phyloP scores from a whole-genome alignment of 2,888 invertebrate genomes.

The Parthenolecanium corni region DNA sequence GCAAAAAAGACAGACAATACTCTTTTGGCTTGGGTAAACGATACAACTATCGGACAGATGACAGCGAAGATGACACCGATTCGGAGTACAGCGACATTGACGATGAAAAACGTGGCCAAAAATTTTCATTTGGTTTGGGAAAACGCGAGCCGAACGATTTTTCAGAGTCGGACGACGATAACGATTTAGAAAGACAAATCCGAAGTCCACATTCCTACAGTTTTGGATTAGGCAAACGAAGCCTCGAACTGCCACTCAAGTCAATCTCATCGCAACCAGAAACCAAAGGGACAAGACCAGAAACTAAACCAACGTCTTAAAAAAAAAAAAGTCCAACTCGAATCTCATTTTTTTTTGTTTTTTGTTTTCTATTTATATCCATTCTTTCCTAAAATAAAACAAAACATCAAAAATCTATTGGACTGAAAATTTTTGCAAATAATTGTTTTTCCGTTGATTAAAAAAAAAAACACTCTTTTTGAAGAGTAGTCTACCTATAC shows the following conservation, averaged over 20 bases:
- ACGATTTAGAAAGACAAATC: background rate
- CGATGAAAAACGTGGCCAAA: constrained; percentile 37
- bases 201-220: constrained; percentile 30
- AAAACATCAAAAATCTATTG: too few species aligned
- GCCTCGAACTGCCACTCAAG: background rate
- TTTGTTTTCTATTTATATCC: too few species aligned
- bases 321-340: too few species aligned
- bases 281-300: background rate
- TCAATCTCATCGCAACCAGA: background rate
- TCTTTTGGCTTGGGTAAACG: constrained; percentile 36
- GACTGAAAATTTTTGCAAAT: too few species aligned
- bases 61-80: background rate
- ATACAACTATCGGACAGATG: background rate
- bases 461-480: too few species aligned
- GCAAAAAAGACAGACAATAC: constrained; percentile 39
- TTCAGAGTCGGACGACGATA: constrained; percentile 37
- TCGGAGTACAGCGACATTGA: constrained; percentile 34
- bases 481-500: too few species aligned
- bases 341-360: too few species aligned
- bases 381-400: too few species aligned
- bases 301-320: background rate
- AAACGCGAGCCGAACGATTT: constrained; percentile 44
- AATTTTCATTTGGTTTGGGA: constrained; percentile 36
- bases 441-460: too few species aligned
- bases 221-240: constrained; percentile 35